Evolutionary conservation across 2,113 vertebrate genomes (phyloP), one percentile per base, ranked within the genome.

Genomic region (Scophthalmus maximus): DNA sequence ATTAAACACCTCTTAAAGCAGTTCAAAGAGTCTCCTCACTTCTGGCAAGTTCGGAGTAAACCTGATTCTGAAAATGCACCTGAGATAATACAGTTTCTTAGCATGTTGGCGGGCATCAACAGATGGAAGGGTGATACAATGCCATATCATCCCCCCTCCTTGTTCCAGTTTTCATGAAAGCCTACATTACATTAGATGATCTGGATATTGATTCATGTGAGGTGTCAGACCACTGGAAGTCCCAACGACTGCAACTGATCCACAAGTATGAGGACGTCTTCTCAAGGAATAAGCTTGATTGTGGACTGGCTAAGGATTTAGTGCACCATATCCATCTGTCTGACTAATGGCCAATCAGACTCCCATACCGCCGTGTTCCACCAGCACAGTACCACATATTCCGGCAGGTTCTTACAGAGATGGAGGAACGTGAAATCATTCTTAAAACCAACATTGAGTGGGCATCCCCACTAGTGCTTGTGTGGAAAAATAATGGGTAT

Each of bases 401-500:
- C 8, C 1, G 57, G 22, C 8, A 60, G 12, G 30, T 40, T 3
- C 44, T 50, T 3, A 26, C 29, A n/a, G 67, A 70, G 23, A 71
- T 71, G 57, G 53, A 68, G 10, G 20, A 47, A 8, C 5, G 5
- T 9, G 52, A 34, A 2, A 58, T 68, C 11, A 57, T 68, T 23
- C 7, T 40, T 9, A 58, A 68, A 4, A 53, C 55, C 1, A 50
- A 51, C 22, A 71, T 57, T 32, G 68, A 71, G 12, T 64, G 40
- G 36, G 60, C 60, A 1, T 73, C 51, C 0, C 51, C 60, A 3
- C 2, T 63, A 8, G 70, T 65, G 0, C 40, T 73, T 1, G 59
- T 64, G 0, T 65, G 60, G 70, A 73, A 73, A 18, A 73, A 65
- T 27, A 56, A 20, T 47, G 40, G 74, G 0, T 57, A 76, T 3